Base-by-base conservation (phyloP, 2,888 invertebrate species). In the Oxycera nigricornis region DNA sequence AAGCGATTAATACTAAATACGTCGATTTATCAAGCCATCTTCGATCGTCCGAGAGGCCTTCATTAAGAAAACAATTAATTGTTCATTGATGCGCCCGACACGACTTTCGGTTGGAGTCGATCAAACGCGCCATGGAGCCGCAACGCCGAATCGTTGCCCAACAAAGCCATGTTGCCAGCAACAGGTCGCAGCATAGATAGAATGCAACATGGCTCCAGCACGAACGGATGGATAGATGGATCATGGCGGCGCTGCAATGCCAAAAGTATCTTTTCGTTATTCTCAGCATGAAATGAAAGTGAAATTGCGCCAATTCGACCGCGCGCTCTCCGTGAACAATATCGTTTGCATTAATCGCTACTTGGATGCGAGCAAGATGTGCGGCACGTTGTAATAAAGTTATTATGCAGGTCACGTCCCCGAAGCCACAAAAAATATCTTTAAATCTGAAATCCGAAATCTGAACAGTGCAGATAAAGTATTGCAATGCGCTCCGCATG, bases 401-500 rank as follows among this genome's bases (percentile, higher is more conserved):
- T 62, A 62, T 62, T 62, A 62, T 35, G 35, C 62, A 35, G 62
- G 55, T 55, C 55, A 24, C 31, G 62, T 62, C 62, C 62, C 26
- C 62, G 62, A 55, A 24, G 55, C n/a, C n/a, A n/a, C n/a, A n/a
- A n/a, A n/a, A n/a, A n/a, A n/a, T n/a, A n/a, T n/a, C n/a, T n/a
- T n/a, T n/a, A n/a, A n/a, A n/a, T n/a, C n/a, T n/a, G n/a, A n/a
- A n/a, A n/a, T n/a, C n/a, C n/a, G n/a, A n/a, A n/a, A n/a, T n/a
- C n/a, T n/a, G n/a, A n/a, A n/a, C n/a, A n/a, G n/a, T n/a, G n/a
- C n/a, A n/a, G n/a, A n/a, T n/a, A n/a, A n/a, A n/a, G n/a, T n/a
- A n/a, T n/a, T n/a, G n/a, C n/a, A n/a, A n/a, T n/a, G n/a, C n/a
- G n/a, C n/a, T n/a, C n/a, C n/a, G n/a, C n/a, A n/a, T n/a, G n/a